Evolutionary conservation across 2,797 vertebrate species (phyloP).

Genomic region (Mergus octosetaceus): DNA sequence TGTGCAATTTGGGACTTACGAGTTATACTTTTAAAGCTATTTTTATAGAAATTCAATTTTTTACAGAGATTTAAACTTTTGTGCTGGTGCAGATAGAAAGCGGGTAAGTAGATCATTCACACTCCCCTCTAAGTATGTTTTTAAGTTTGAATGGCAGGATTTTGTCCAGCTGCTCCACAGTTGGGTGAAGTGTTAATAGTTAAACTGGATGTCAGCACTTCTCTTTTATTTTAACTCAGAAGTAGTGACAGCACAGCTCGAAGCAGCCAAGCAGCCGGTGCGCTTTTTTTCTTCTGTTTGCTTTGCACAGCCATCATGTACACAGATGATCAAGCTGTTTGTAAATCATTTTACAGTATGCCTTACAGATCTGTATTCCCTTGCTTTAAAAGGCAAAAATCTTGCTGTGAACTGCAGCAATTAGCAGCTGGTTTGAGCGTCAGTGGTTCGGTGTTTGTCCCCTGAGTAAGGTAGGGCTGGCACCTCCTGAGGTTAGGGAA

Average conservation of each 20-base stretch:
- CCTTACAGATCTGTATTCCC: neutral
- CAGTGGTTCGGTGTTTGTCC: neutral
- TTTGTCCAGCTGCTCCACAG: neutral
- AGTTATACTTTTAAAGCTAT: neutral
- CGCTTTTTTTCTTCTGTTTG: neutral
- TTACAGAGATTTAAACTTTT: neutral
- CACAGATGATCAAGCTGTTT: neutral
- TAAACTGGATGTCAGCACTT: neutral
- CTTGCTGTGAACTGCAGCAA: neutral
- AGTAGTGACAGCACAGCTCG: neutral
- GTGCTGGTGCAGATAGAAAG: neutral
- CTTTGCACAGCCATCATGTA: neutral
- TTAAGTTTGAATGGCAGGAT: neutral
- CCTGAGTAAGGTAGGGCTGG: neutral
- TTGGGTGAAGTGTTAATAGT: neutral
- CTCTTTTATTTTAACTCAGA: neutral
- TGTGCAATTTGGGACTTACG: neutral
- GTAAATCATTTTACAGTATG: neutral
- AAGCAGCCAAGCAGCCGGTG: neutral
- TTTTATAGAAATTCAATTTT: neutral
- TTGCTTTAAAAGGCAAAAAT: neutral
- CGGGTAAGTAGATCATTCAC: neutral
- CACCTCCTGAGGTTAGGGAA: neutral
- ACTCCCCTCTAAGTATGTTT: neutral
- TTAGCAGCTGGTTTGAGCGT: neutral